phyloP scores from a whole-genome alignment of 2,113 vertebrate genomes.

The Barnardius zonarius region DNA sequence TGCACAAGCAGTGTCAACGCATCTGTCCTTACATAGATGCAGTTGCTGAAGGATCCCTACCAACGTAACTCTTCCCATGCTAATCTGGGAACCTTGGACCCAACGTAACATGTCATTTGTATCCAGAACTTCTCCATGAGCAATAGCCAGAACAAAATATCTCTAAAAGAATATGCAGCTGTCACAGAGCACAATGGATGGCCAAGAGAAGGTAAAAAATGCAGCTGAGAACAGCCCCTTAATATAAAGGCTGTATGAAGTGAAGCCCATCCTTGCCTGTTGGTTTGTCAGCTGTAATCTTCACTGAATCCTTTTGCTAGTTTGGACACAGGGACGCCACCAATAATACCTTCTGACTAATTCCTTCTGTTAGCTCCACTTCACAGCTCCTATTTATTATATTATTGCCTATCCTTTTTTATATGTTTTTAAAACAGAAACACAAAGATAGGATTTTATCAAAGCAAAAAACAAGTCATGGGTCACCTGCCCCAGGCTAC shows the following conservation, averaged over 20 bases:
- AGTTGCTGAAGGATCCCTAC: background rate
- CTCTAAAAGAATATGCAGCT: background rate
- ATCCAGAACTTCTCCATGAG: background rate
- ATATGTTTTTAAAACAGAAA: conserved; percentile 12
- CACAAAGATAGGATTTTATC: background rate
- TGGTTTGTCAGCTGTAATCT: background rate
- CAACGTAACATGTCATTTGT: background rate
- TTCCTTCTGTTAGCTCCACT: background rate
- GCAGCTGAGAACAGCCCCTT: background rate
- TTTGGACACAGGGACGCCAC: background rate
- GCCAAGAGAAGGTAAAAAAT: background rate
- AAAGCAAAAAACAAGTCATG: background rate
- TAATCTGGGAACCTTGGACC: background rate
- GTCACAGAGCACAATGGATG: background rate
- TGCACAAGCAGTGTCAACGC: background rate
- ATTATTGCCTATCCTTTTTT: conserved; percentile 13
- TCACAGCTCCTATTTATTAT: conserved; percentile 7
- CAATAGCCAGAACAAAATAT: background rate
- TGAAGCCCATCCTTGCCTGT: background rate
- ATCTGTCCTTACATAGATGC: background rate
- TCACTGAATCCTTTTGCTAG: background rate
- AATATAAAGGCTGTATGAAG: background rate
- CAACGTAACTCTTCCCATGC: background rate
- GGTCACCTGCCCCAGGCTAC: background rate
- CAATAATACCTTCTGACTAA: background rate